These are phyloP conservation scores for Centropyge bicolor DNA, from an alignment of 2,797 vertebrate species.

Conservation along the genomic window DNA sequence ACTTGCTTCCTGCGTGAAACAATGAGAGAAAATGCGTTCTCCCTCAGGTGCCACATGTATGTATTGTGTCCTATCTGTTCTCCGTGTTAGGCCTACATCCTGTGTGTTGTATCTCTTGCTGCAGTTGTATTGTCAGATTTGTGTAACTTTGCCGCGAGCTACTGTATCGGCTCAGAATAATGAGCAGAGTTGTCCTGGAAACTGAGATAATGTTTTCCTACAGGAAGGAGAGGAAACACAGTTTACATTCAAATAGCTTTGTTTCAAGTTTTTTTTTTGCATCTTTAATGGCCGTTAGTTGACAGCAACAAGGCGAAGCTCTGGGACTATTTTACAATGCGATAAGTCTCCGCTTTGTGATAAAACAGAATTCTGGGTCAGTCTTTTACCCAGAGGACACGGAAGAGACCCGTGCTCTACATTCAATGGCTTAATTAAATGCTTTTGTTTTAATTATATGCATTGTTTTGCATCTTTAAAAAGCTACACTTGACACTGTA, in stretches of 20 bases:
- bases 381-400: constrained; percentile 51
- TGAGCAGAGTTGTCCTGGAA: constrained; percentile 67
- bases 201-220: constrained; percentile 50
- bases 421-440: constrained; percentile 62
- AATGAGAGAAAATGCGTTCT: neutral
- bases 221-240: constrained; percentile 42
- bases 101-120: constrained; percentile 23
- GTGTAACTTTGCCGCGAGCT: constrained; percentile 49
- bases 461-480: constrained; percentile 60
- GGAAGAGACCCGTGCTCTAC: constrained; percentile 43
- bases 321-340: constrained; percentile 46
- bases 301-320: constrained; percentile 56
- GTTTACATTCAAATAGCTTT: constrained; percentile 61
- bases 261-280: constrained; percentile 46
- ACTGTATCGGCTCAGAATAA: constrained; percentile 49
- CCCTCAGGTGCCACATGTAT: constrained; percentile 17
- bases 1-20: constrained; percentile 8
- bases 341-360: constrained; percentile 51
- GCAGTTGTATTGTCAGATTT: constrained; percentile 47
- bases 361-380: constrained; percentile 46
- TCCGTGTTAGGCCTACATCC: constrained; percentile 17
- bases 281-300: constrained; percentile 53
- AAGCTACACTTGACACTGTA: constrained; percentile 25
- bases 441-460: constrained; percentile 53
- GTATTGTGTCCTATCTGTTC: constrained; percentile 6